Percentiles rank a stretch among this genome's conserved stretches.
Conservation (phyloP, 1,140 invertebrate species). For the Apis laboriosa region DNA sequence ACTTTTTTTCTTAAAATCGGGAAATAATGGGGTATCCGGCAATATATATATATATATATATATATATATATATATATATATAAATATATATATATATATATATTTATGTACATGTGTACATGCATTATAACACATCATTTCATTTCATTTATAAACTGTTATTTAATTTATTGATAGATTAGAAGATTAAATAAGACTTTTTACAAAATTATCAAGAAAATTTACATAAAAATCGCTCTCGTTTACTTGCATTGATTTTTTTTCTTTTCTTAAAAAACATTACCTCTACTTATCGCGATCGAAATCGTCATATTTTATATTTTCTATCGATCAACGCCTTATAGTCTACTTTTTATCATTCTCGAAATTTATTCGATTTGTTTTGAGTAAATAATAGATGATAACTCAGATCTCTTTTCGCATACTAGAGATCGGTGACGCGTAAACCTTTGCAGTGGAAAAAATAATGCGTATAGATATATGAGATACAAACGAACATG, state of each 20-base stretch:
- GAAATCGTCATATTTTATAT: neutral
- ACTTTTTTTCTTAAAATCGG: neutral
- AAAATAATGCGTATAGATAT: neutral
- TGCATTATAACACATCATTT: neutral
- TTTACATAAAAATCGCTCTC: conserved; percentile 46
- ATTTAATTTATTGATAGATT: conserved; percentile 40
- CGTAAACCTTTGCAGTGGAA: neutral
- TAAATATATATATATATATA: neutral
- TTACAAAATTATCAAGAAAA: conserved; percentile 47
- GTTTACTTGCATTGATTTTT: conserved; percentile 5
- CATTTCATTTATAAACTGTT: conserved; percentile 33
- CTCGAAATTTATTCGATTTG: conserved; percentile 2
- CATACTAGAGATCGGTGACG: neutral
- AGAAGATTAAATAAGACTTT: conserved; percentile 42
- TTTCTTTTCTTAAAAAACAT: conserved; percentile 18
- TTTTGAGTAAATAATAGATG: neutral
- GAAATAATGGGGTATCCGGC: neutral
- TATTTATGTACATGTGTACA: neutral
- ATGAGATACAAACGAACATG: neutral
- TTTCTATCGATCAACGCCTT: conserved; percentile 11
- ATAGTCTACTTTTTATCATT: conserved; percentile 10
- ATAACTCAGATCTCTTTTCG: neutral
- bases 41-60: neutral
- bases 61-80: neutral
- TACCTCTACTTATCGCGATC: conserved; percentile 22